Percentiles rank a stretch among this genome's conserved stretches.
These are phyloP conservation scores for Sinentomon sp. DNA, from an alignment of 2,888 invertebrate species.

Conservation along the genomic window DNA sequence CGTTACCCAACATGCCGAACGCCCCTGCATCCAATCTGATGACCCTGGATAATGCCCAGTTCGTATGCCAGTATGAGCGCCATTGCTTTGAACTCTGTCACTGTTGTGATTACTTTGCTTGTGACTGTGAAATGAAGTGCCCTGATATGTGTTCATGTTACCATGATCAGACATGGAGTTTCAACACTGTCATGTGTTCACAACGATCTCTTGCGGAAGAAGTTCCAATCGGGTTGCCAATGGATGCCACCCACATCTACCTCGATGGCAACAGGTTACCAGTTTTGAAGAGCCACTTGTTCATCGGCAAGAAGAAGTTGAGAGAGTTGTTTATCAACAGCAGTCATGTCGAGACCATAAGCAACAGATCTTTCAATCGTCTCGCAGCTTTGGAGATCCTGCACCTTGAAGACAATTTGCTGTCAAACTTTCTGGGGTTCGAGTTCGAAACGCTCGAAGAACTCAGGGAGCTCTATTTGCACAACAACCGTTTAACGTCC, in stretches of 20 bases:
- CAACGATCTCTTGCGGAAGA: conserved; percentile 35
- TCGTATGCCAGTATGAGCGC: conserved; percentile 49
- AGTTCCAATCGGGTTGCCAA: conserved; percentile 52
- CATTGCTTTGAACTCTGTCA: conserved; percentile 63
- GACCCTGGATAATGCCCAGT: conserved; percentile 39
- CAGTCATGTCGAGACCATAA: conserved; percentile 42
- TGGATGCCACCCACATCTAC: conserved; percentile 68
- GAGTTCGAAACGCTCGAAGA: conserved; percentile 48
- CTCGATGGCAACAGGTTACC: conserved; percentile 53
- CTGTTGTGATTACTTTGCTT: conserved; percentile 70
- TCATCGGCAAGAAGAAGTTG: conserved; percentile 56
- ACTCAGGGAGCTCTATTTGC: conserved; percentile 41
- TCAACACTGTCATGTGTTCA: conserved; percentile 59
- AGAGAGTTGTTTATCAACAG: conserved; percentile 48
- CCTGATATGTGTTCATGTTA: conserved; percentile 61
- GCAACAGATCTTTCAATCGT: conserved; percentile 57
- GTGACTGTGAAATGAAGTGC: conserved; percentile 75
- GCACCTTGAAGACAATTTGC: conserved; percentile 45
- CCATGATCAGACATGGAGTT: conserved; percentile 59
- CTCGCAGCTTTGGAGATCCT: conserved; percentile 40
- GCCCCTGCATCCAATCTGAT: conserved; percentile 43
- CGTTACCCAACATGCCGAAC: conserved; percentile 52
- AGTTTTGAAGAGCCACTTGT: conserved; percentile 52
- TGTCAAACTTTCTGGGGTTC: conserved; percentile 39
- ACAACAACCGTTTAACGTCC: conserved; percentile 41